These are phyloP conservation scores for Phrixothrix hirtus DNA, from an alignment of 2,888 invertebrate species.

Conservation along the genomic window DNA sequence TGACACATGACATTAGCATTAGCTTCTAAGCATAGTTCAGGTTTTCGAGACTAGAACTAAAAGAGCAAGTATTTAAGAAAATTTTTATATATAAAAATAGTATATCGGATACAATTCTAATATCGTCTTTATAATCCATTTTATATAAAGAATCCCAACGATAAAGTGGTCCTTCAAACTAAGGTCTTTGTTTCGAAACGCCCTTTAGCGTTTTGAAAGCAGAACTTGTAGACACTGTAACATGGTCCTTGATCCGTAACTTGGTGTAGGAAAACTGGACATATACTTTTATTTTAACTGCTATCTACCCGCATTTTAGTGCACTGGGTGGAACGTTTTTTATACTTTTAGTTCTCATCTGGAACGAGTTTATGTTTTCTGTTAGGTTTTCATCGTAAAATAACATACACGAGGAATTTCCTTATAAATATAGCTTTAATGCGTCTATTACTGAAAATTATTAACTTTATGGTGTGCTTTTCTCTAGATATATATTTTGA, in stretches of 20 bases:
- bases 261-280: constrained; percentile 27
- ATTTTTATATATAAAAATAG: constrained; percentile 12
- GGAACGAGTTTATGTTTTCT: constrained; percentile 31
- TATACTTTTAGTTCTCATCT: constrained; percentile 32
- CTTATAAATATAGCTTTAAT: constrained; percentile 24
- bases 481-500: no score
- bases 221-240: constrained; percentile 18
- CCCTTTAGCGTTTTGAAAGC: constrained; percentile 18
- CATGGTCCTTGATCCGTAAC: constrained; percentile 26
- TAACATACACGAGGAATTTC: constrained; percentile 26
- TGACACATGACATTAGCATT: constrained; percentile 18
- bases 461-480: constrained; percentile 17
- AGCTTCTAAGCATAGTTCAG: constrained; percentile 6
- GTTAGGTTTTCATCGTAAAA: constrained; percentile 32
- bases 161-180: constrained; percentile 15
- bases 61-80: constrained; percentile 10
- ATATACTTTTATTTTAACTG: constrained; percentile 33
- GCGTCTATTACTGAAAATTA: constrained; percentile 16
- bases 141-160: constrained; percentile 7
- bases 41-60: constrained; percentile 12
- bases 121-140: constrained; percentile 17
- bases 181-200: constrained; percentile 16
- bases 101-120: constrained; percentile 22
- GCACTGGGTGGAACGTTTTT: constrained; percentile 25
- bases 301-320: constrained; percentile 31